Conservation (phyloP, 2,888 invertebrate species). For the Tanypteryx hageni region DNA sequence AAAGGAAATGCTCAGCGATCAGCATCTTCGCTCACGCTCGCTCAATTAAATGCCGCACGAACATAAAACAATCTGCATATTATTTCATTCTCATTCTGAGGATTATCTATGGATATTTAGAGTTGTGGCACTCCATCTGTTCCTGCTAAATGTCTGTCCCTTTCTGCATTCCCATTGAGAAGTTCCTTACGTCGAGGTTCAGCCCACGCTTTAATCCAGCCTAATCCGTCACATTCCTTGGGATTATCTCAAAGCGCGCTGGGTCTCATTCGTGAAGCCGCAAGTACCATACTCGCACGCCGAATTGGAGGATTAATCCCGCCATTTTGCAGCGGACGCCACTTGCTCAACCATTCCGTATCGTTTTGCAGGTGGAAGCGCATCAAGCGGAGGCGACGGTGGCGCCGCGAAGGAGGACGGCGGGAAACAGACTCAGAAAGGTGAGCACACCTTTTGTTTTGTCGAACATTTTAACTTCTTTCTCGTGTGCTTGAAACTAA, state of each 20-base stretch:
- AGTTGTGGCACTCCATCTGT: no score
- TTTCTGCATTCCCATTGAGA: no score
- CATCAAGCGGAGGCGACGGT: not conserved
- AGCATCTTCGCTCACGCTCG: no score
- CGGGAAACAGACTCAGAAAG: slow-evolving; percentile 31
- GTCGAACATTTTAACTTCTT: not conserved
- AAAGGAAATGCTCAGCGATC: no score
- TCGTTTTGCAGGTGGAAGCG: slow-evolving; percentile 2
- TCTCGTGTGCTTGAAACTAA: not conserved
- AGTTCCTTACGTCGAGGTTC: no score
- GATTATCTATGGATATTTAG: no score
- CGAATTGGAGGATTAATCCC: not conserved
- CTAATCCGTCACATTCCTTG: not conserved
- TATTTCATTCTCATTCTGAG: no score
- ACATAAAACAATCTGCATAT: no score
- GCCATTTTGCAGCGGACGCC: not conserved
- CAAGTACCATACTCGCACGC: no score
- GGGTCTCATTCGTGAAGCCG: not conserved
- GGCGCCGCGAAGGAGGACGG: slow-evolving; percentile 24
- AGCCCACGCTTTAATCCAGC: no score
- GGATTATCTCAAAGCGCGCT: not conserved
- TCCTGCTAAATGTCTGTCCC: no score
- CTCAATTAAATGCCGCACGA: no score
- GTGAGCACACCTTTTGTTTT: slow-evolving; percentile 5
- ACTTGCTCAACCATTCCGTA: not conserved